These are phyloP conservation scores for Melopsittacus undulatus DNA, from an alignment of 2,797 vertebrate genomes.

Conservation along the genomic window DNA sequence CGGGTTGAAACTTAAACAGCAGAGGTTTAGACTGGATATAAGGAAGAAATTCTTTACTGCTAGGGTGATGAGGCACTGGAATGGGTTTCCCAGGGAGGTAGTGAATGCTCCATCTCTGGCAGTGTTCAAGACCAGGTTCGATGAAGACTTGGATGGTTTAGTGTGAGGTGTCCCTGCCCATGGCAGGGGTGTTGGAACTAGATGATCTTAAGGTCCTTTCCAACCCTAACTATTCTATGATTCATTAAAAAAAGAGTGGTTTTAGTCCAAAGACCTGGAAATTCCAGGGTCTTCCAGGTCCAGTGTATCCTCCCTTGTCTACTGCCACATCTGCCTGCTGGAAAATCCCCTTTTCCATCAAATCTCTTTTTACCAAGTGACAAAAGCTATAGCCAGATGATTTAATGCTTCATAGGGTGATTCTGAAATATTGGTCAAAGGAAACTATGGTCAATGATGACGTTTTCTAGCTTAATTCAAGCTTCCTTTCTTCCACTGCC, in stretches of 20 bases:
- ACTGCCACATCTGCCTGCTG: background rate
- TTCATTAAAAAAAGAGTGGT: background rate
- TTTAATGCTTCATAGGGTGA: background rate
- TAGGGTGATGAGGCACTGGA: too few species aligned
- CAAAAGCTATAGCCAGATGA: background rate
- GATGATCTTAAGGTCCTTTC: too few species aligned
- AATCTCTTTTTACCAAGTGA: rapidly evolving
- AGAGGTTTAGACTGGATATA: too few species aligned
- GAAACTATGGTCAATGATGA: background rate
- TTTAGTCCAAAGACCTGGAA: background rate
- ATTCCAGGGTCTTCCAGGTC: background rate
- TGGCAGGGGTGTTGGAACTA: too few species aligned
- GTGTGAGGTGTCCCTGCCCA: too few species aligned
- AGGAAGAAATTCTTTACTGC: too few species aligned
- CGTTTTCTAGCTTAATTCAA: background rate
- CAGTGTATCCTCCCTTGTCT: background rate
- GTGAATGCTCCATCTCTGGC: too few species aligned
- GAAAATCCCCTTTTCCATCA: background rate
- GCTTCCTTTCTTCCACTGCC: background rate
- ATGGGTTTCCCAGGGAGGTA: too few species aligned
- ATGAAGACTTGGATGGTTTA: too few species aligned
- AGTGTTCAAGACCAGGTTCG: too few species aligned
- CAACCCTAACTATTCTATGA: too few species aligned
- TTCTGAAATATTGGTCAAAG: background rate
- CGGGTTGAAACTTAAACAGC: too few species aligned